Evolutionary conservation across 2,888 invertebrate species (phyloP), one percentile per base, ranked within the genome.

Genomic region (Cerastis leucographa): DNA sequence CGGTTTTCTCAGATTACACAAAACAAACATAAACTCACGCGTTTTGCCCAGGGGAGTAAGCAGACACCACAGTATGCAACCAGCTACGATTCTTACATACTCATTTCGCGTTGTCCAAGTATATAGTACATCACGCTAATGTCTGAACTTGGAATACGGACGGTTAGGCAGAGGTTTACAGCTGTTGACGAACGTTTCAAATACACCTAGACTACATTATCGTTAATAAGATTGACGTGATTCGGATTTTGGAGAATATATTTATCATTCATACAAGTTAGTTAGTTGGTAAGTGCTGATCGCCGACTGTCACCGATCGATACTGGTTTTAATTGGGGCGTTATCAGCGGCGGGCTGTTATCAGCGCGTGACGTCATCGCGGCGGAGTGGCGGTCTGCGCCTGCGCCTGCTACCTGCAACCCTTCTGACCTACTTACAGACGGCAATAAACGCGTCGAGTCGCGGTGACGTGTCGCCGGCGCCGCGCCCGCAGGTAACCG

Each of bases 351-450:
- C 76, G 22, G 49, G 44, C 42, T 54, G 51, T 59, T 67, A 65
- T 76, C 65, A 61, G 42, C 54, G 9, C 59, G 44, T 78, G 78
- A 80, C 73, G 80, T 78, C 78, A 80, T 25, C 72, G 12, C 6
- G 2, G 40, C 54, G 14, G 25, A 51, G 65, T 42, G 29, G 35
- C 25, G 49, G 25, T 35, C 40, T 56, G 54, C 71, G 62, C 67
- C 44, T 25, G 71, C 42, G 49, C 46, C 62, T 19, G 51, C 80
- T 87, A 87, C 85, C 88, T 87, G 88, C 88, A 85, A 86, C 87
- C 87, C 87, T 86, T 88, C 84, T 87, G 87, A 81, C 83, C 76
- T 85, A 80, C 85, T 71, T 80, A 73, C 77, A 83, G 85, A 76
- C 80, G 25, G 73, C 66, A 74, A 86, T 82, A 82, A 87, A 78